Conservation (phyloP, 2,797 vertebrate genomes). For the Oreortyx pictus region DNA sequence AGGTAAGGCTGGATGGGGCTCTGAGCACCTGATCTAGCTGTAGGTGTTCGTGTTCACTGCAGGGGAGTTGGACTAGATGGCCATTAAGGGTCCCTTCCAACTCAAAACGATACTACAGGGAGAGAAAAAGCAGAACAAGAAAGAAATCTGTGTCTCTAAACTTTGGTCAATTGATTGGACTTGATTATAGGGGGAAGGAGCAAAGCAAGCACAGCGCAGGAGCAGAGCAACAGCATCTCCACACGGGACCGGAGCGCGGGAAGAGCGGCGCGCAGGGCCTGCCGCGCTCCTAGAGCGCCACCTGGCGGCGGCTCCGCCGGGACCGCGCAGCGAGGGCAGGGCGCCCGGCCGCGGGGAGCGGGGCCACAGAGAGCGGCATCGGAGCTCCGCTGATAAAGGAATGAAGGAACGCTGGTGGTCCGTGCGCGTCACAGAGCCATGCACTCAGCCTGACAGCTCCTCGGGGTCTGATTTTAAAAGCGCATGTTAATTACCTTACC, state of each 20-base stretch:
- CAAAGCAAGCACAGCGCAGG: not conserved
- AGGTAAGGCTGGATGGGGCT: too few relatives aligned
- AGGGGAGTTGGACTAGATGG: too few relatives aligned
- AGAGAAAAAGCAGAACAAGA: not conserved
- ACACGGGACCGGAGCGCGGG: too few relatives aligned
- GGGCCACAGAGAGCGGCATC: too few relatives aligned
- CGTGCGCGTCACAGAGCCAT: not conserved
- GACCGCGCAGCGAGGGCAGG: not conserved
- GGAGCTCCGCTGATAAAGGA: too few relatives aligned
- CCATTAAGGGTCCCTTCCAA: too few relatives aligned
- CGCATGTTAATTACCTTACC: not conserved
- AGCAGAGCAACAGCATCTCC: rapidly evolving
- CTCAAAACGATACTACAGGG: not conserved
- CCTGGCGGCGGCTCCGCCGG: not conserved
- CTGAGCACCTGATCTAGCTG: too few relatives aligned
- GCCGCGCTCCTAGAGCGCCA: not conserved
- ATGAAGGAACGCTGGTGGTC: not conserved
- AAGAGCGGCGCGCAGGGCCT: not conserved
- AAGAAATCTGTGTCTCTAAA: not conserved
- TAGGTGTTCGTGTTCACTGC: too few relatives aligned
- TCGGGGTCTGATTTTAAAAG: not conserved
- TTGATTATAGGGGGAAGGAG: too few relatives aligned
- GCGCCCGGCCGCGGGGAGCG: not conserved
- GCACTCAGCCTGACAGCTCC: not conserved
- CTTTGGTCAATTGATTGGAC: not conserved